These are phyloP conservation scores for Lepetodrilus schrolli DNA, from an alignment of 2,888 invertebrate genomes.

Conservation along the genomic window DNA sequence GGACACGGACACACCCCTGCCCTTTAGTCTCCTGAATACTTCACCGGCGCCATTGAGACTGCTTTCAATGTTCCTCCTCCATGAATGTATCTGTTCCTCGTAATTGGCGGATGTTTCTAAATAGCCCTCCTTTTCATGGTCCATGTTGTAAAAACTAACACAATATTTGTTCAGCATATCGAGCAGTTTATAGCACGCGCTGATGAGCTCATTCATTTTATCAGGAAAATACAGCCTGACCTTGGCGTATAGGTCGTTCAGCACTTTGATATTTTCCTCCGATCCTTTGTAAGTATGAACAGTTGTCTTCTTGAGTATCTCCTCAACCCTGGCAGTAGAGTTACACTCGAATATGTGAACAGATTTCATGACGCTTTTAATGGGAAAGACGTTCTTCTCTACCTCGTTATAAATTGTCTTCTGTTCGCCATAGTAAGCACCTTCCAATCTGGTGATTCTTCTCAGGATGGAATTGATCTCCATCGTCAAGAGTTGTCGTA, in stretches of 20 bases:
- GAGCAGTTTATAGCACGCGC: conserved; percentile 53
- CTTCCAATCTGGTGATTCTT: conserved; percentile 56
- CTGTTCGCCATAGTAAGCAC: conserved; percentile 62
- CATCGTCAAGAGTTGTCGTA: conserved; percentile 48
- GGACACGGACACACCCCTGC: conserved; percentile 47
- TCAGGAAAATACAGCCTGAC: conserved; percentile 59
- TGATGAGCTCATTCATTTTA: conserved; percentile 51
- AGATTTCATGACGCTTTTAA: conserved; percentile 58
- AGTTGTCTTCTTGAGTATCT: conserved; percentile 50
- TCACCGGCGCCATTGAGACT: conserved; percentile 50
- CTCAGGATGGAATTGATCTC: conserved; percentile 45
- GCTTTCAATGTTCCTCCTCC: conserved; percentile 48
- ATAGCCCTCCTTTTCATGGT: conserved; percentile 49
- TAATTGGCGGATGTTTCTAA: conserved; percentile 66
- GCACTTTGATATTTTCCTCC: conserved; percentile 48
- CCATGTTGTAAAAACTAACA: conserved; percentile 66
- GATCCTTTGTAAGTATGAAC: conserved; percentile 59
- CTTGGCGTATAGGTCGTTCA: conserved; percentile 63
- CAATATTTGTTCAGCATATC: conserved; percentile 61
- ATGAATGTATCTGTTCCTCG: conserved; percentile 58
- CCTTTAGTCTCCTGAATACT: conserved; percentile 53
- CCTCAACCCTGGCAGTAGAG: conserved; percentile 56
- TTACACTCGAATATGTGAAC: conserved; percentile 57
- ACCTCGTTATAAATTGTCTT: conserved; percentile 57
- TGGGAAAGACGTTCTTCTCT: conserved; percentile 50